phyloP scores from a whole-genome alignment of 2,113 vertebrate species.

The Egretta garzetta region DNA sequence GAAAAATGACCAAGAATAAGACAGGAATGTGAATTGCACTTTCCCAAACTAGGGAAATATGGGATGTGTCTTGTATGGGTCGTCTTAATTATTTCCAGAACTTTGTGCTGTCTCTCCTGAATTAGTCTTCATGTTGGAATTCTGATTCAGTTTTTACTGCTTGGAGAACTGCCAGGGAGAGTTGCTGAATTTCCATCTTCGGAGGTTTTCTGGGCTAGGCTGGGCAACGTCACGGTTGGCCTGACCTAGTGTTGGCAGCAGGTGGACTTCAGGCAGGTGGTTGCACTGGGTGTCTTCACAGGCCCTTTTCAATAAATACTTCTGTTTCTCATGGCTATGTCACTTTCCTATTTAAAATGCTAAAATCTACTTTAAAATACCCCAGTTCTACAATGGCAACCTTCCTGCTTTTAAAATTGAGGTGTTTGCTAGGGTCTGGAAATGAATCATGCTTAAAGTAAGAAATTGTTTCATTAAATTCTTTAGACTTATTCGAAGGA shows the following conservation, averaged over 20 bases:
- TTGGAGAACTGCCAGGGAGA: not conserved
- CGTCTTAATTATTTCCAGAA: not conserved
- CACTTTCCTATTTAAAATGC: not conserved
- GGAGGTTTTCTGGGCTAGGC: not conserved
- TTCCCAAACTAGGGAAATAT: not conserved
- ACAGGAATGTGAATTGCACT: not conserved
- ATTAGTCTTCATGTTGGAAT: not conserved
- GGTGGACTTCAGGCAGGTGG: not conserved
- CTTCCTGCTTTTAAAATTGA: not conserved
- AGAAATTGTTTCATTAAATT: not conserved
- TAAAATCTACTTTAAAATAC: not conserved
- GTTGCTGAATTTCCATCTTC: not conserved
- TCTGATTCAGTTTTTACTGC: not conserved
- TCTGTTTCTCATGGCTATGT: not conserved
- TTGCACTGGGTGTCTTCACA: not conserved
- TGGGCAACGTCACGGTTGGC: fast-evolving
- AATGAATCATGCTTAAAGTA: not conserved
- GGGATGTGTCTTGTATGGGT: not conserved
- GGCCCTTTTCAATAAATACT: not conserved
- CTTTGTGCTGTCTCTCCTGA: not conserved
- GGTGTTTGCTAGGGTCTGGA: not conserved
- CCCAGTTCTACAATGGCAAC: fast-evolving
- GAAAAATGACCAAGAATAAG: not conserved
- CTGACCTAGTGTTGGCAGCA: not conserved
- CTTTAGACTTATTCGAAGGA: not conserved